Evolutionary conservation across 1,140 invertebrate genomes (phyloP).

Genomic region (Ephestia elutella): DNA sequence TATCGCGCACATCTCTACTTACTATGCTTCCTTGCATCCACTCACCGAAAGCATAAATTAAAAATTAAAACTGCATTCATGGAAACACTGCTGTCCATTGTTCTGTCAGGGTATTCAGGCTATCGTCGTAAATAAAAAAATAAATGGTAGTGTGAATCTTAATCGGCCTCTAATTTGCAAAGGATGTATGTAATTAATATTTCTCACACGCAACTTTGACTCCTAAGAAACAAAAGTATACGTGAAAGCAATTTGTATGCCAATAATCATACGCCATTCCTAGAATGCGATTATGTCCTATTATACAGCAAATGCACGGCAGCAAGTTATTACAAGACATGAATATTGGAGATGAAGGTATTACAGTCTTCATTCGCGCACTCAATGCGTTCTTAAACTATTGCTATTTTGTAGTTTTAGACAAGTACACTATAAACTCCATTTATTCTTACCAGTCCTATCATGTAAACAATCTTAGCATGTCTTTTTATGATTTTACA

Average conservation of each 20-base stretch:
- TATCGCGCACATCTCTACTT: background rate
- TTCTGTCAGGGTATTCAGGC: constrained; percentile 24
- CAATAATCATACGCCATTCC: background rate
- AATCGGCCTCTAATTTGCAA: constrained; percentile 21
- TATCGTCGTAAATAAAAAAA: constrained; percentile 20
- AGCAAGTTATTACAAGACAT: no score
- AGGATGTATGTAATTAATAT: constrained; percentile 24
- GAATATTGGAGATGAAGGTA: no score
- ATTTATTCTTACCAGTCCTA: no score
- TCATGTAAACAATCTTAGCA: no score
- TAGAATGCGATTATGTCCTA: background rate
- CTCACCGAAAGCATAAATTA: background rate
- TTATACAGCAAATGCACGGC: background rate
- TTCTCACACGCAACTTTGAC: constrained; percentile 12
- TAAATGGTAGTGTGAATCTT: constrained; percentile 6
- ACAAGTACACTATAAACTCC: no score
- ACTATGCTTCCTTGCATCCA: constrained; percentile 1
- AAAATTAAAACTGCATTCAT: background rate
- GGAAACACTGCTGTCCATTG: constrained; percentile 19
- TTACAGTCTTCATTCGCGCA: no score
- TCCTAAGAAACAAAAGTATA: constrained; percentile 16
- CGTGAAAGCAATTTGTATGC: constrained; percentile 25
- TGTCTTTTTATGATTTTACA: no score
- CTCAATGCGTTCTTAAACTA: no score
- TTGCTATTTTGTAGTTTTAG: no score